Percentiles rank a stretch among this genome's conserved stretches.
These are phyloP conservation scores for Chamaedrilus cognettii DNA, from an alignment of 2,888 invertebrate species.

Conservation along the genomic window DNA sequence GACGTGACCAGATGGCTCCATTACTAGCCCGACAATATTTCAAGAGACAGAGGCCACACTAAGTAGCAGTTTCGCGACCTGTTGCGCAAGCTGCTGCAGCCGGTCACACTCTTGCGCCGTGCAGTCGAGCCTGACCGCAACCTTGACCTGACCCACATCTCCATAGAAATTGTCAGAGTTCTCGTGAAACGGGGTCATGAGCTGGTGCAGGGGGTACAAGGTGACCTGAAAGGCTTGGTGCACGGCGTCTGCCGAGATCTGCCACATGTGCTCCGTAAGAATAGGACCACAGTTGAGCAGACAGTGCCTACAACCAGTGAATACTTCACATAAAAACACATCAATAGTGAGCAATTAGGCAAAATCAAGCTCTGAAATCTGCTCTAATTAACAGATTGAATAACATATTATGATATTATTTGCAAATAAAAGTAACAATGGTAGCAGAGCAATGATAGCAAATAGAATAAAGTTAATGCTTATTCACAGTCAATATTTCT, in stretches of 20 bases:
- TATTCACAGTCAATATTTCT: no score
- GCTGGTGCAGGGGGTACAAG: slow-evolving; percentile 79
- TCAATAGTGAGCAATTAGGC: no score
- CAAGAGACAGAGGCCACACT: not conserved
- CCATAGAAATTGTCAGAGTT: slow-evolving; percentile 95
- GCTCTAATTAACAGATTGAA: no score
- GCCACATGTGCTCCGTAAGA: slow-evolving; percentile 82
- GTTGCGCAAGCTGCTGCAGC: slow-evolving; percentile 84
- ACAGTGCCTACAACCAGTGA: slow-evolving; percentile 50
- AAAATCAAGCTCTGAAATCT: no score
- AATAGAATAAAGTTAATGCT: no score
- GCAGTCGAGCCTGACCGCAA: slow-evolving; percentile 87
- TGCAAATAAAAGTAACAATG: no score
- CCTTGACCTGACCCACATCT: slow-evolving; percentile 76
- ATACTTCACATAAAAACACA: no score
- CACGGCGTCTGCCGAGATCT: slow-evolving; percentile 73
- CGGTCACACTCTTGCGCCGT: slow-evolving; percentile 80
- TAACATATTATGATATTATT: no score
- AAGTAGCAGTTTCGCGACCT: slow-evolving; percentile 68
- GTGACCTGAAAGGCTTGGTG: slow-evolving; percentile 77
- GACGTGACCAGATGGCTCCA: not conserved
- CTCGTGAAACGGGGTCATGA: slow-evolving; percentile 86
- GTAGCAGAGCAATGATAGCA: no score
- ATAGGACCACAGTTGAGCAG: slow-evolving; percentile 76
- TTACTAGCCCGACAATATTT: not conserved